A percentile compares a stretch with the other conserved stretches of the same genome.
Conservation (phyloP, 1,140 invertebrate species). For the Scaptomyza hsui region DNA sequence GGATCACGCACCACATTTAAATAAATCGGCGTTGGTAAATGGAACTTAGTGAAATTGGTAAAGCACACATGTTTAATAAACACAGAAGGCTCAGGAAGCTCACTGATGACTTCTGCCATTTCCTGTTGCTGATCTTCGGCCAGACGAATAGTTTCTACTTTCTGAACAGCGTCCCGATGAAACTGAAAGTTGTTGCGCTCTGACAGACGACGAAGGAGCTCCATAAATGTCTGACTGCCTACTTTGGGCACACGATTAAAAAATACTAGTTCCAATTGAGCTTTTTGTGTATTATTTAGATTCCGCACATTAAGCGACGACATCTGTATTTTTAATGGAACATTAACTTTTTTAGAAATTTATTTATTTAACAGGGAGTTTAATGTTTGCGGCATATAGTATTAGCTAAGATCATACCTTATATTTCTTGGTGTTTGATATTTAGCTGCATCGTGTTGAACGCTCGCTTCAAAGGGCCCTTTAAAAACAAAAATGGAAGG, state of each 20-base stretch:
- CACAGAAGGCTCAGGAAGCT: conserved; percentile 86
- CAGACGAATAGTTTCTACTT: conserved; percentile 93
- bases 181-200: conserved; percentile 92
- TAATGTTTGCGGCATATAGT: not conserved
- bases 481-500: too few species aligned
- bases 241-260: conserved; percentile 96
- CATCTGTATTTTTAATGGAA: conserved; percentile 56
- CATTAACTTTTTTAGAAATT: not conserved
- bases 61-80: conserved; percentile 95
- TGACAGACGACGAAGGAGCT: conserved; percentile 90
- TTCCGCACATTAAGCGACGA: conserved; percentile 82
- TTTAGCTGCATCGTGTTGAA: conserved; percentile 3
- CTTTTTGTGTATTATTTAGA: conserved; percentile 91
- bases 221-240: conserved; percentile 93
- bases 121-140: conserved; percentile 91
- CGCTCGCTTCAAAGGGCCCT: not conserved
- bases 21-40: conserved; percentile 92
- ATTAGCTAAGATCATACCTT: conserved; percentile 39
- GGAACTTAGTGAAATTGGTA: conserved; percentile 92
- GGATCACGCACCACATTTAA: conserved; percentile 95
- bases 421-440: conserved; percentile 66
- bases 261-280: conserved; percentile 90
- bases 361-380: not conserved
- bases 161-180: conserved; percentile 93
- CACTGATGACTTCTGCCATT: conserved; percentile 86